Conservation (phyloP, 2,888 invertebrate genomes). For the Willowsia nigromaculata region DNA sequence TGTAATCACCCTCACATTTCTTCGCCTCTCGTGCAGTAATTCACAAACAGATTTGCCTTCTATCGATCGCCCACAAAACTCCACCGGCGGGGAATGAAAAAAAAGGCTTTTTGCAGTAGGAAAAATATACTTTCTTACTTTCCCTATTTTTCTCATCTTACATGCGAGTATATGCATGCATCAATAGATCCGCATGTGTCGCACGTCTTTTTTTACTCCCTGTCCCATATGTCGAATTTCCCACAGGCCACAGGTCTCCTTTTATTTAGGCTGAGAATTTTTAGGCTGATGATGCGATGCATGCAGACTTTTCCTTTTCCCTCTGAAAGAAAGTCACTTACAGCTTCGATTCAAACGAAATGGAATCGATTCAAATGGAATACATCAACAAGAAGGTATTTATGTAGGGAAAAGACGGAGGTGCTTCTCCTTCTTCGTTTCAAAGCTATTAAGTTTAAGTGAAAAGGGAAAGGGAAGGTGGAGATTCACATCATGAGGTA, state of each 20-base stretch:
- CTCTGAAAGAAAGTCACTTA: slow-evolving; percentile 1
- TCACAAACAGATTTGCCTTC: slow-evolving; percentile 68
- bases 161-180: background rate
- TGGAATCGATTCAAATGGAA: slow-evolving; percentile 40
- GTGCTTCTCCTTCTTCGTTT: slow-evolving; percentile 26
- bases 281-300: slow-evolving; percentile 51
- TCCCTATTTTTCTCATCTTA: slow-evolving; percentile 5
- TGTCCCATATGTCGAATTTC: slow-evolving; percentile 71
- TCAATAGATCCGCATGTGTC: slow-evolving; percentile 57
- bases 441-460: slow-evolving; percentile 21
- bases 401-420: background rate
- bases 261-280: slow-evolving; percentile 55
- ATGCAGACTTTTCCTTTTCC: slow-evolving; percentile 39
- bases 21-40: slow-evolving; percentile 50
- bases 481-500: slow-evolving; percentile 57
- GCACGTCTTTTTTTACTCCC: slow-evolving; percentile 56
- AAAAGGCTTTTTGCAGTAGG: slow-evolving; percentile 40
- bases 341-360: background rate
- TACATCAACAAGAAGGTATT: background rate
- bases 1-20: slow-evolving; percentile 68
- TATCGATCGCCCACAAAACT: slow-evolving; percentile 62
- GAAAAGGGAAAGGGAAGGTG: slow-evolving; percentile 11
- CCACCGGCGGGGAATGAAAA: background rate
- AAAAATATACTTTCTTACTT: slow-evolving; percentile 46
- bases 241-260: slow-evolving; percentile 73